A percentile compares a stretch with the other conserved stretches of the same genome.
phyloP scores from a whole-genome alignment of 2,113 vertebrate species.

The Neomonachus schauinslandi region DNA sequence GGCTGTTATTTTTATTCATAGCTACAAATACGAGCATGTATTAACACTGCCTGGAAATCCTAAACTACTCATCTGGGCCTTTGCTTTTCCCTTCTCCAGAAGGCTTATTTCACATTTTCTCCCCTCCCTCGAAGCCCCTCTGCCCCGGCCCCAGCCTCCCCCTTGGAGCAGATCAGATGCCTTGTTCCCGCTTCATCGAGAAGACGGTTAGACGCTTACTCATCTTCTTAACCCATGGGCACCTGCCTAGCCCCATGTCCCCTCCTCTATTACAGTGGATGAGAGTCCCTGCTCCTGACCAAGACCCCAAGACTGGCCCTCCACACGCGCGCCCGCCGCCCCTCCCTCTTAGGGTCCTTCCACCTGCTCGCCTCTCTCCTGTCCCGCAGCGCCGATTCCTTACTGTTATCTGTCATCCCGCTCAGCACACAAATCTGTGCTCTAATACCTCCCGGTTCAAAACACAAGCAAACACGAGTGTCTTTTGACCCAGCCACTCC shows the following conservation, averaged over 20 bases:
- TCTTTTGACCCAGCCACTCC: background rate
- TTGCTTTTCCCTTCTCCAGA: background rate
- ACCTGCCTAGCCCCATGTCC: background rate
- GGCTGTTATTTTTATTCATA: background rate
- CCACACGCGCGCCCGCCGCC: rapidly evolving
- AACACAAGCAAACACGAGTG: background rate
- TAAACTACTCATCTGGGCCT: background rate
- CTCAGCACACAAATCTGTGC: background rate
- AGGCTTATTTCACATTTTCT: background rate
- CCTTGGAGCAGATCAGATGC: background rate
- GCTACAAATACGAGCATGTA: too few species aligned
- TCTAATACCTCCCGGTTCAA: background rate
- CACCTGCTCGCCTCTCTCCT: background rate
- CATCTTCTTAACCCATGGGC: background rate
- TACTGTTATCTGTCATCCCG: rapidly evolving
- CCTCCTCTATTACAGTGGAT: too few species aligned
- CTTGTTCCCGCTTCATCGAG: background rate
- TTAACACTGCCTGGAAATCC: background rate
- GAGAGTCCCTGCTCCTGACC: background rate
- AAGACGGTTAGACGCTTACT: background rate
- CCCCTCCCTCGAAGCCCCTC: rapidly evolving
- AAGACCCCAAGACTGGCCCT: background rate
- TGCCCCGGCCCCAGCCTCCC: background rate
- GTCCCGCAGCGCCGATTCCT: background rate
- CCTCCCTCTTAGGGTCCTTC: background rate